Evolutionary conservation across 2,797 vertebrate genomes (phyloP).

Genomic region (Pipistrellus pygmaeus): DNA sequence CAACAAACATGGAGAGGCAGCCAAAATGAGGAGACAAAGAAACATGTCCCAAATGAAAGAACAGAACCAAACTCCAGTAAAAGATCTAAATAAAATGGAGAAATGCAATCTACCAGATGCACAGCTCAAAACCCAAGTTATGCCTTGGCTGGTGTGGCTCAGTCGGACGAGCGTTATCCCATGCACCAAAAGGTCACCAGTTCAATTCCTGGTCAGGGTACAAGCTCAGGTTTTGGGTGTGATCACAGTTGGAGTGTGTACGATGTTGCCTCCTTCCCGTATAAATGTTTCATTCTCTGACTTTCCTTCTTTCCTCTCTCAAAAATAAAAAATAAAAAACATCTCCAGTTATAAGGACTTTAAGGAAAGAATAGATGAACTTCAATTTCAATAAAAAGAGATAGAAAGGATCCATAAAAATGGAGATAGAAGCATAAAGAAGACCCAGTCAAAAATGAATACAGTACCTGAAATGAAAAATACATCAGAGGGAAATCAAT

Average conservation of each 20-base stretch:
- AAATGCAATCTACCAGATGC: background rate
- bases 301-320: too few species aligned
- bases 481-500: background rate
- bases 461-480: background rate
- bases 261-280: too few species aligned
- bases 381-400: background rate
- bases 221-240: too few species aligned
- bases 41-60: background rate
- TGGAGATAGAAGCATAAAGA: background rate
- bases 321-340: too few species aligned
- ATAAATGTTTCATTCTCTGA: too few species aligned
- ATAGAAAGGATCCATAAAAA: background rate
- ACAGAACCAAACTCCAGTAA: background rate
- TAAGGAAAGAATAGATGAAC: background rate
- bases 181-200: too few species aligned
- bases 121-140: background rate
- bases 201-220: too few species aligned
- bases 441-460: background rate
- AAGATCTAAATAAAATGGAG: background rate
- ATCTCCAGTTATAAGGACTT: background rate
- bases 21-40: background rate
- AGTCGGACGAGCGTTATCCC: too few species aligned
- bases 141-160: too few species aligned
- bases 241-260: too few species aligned
- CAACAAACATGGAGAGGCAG: background rate